phyloP scores from a whole-genome alignment of 2,888 invertebrate species.

The Lamellibrachia columna region DNA sequence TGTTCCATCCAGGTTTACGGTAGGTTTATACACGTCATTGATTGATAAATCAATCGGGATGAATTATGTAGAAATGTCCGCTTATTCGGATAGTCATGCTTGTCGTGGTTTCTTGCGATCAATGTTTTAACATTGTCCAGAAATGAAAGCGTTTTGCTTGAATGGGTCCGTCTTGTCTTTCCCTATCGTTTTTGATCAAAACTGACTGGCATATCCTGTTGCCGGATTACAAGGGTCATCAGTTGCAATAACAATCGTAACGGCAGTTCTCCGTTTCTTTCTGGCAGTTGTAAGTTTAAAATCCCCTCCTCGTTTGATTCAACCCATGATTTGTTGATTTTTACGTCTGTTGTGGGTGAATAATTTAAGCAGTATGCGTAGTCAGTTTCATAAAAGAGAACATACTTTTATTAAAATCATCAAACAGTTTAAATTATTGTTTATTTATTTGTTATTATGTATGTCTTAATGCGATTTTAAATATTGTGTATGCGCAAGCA shows the following conservation, averaged over 20 bases:
- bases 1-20: not conserved
- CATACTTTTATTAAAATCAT: too few relatives aligned
- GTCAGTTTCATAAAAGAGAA: too few relatives aligned
- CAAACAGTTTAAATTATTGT: too few relatives aligned
- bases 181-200: not conserved
- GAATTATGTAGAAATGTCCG: not conserved
- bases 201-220: not conserved
- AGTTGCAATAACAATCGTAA: not conserved
- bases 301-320: too few relatives aligned
- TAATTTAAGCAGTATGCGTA: too few relatives aligned
- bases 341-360: too few relatives aligned
- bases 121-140: not conserved
- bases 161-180: not conserved
- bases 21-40: not conserved
- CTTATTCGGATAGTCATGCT: not conserved
- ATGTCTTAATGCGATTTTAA: too few relatives aligned
- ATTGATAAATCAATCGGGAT: slow-evolving; percentile 6
- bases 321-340: too few relatives aligned
- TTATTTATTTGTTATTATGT: too few relatives aligned
- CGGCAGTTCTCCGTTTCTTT: not conserved
- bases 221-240: not conserved
- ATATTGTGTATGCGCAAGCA: not conserved
- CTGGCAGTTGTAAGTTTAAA: not conserved
- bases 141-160: not conserved
- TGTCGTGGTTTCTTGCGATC: not conserved